A percentile compares a stretch with the other conserved stretches of the same genome.
These are phyloP conservation scores for Hydraecia micacea DNA, from an alignment of 2,888 invertebrate genomes.

Conservation along the genomic window DNA sequence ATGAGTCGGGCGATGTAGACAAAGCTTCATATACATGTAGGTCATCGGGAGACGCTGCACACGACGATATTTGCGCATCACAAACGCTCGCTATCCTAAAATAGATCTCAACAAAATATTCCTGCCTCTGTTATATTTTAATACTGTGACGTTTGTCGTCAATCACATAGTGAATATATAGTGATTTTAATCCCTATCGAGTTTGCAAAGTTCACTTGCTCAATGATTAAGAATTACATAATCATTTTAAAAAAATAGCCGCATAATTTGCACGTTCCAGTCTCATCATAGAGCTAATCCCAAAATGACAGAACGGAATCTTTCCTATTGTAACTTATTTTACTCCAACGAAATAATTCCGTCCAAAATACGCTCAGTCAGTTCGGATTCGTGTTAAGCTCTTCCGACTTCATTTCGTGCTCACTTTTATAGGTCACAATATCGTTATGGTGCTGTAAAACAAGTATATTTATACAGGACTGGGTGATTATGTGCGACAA, in stretches of 20 bases:
- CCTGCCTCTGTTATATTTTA: slow-evolving; percentile 44
- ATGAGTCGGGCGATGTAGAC: slow-evolving; percentile 41
- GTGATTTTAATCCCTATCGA: neutral
- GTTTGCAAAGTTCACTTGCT: neutral
- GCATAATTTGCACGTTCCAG: neutral
- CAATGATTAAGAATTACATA: neutral
- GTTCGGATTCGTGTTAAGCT: slow-evolving; percentile 35
- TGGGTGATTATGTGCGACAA: slow-evolving; percentile 65
- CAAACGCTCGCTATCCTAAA: slow-evolving; percentile 63
- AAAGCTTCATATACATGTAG: slow-evolving; percentile 65
- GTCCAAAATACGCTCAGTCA: slow-evolving; percentile 29
- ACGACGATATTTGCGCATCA: slow-evolving; percentile 67
- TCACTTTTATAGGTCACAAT: slow-evolving; percentile 59
- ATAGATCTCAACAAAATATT: slow-evolving; percentile 65
- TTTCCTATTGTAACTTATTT: slow-evolving; percentile 34
- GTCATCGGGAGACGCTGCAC: slow-evolving; percentile 68
- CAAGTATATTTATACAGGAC: slow-evolving; percentile 53
- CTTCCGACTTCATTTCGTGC: slow-evolving; percentile 38
- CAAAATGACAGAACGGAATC: slow-evolving; percentile 6
- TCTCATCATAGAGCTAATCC: neutral
- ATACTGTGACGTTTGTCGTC: slow-evolving; percentile 33
- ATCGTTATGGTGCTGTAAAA: slow-evolving; percentile 55
- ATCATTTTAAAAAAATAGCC: neutral
- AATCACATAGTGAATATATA: neutral
- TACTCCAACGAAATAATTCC: slow-evolving; percentile 12